Percentiles rank a stretch among this genome's conserved stretches.
phyloP scores from a whole-genome alignment of 1,140 invertebrate species.

The Drosophila pandora region DNA sequence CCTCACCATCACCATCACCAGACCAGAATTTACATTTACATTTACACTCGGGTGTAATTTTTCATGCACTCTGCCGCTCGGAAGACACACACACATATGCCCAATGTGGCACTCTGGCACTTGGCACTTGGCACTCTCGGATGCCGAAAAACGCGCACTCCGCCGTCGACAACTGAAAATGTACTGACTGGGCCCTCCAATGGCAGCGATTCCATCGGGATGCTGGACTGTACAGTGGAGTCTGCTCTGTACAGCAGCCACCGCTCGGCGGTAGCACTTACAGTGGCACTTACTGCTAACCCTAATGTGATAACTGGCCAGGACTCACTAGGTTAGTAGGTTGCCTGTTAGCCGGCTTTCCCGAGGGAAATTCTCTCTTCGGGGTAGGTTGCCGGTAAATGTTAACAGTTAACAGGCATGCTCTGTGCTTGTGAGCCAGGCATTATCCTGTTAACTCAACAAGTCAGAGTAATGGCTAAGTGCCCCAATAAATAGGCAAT shows the following conservation, averaged over 20 bases:
- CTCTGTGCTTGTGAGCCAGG: neutral
- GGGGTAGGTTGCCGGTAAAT: neutral
- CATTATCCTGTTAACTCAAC: constrained; percentile 43
- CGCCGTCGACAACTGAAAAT: constrained; percentile 76
- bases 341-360: constrained; percentile 50
- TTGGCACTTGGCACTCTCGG: constrained; percentile 10
- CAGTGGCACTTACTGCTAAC: constrained; percentile 47
- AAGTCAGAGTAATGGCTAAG: constrained; percentile 11
- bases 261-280: constrained; percentile 29
- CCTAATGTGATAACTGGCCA: constrained; percentile 40
- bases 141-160: constrained; percentile 65
- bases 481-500: neutral
- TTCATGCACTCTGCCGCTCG: constrained; percentile 56
- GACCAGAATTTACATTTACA: constrained; percentile 42
- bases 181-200: constrained; percentile 52
- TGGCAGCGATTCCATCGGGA: constrained; percentile 18
- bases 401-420: constrained; percentile 1
- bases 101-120: constrained; percentile 4
- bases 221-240: constrained; percentile 34
- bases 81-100: constrained; percentile 19
- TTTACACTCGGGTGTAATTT: constrained; percentile 60
- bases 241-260: constrained; percentile 16
- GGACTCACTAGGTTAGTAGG: constrained; percentile 74
- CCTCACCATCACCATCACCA: constrained; percentile 2
- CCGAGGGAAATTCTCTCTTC: constrained; percentile 64